Evolutionary conservation across 2,113 vertebrate genomes (phyloP).

Genomic region (Arizona elegans): DNA sequence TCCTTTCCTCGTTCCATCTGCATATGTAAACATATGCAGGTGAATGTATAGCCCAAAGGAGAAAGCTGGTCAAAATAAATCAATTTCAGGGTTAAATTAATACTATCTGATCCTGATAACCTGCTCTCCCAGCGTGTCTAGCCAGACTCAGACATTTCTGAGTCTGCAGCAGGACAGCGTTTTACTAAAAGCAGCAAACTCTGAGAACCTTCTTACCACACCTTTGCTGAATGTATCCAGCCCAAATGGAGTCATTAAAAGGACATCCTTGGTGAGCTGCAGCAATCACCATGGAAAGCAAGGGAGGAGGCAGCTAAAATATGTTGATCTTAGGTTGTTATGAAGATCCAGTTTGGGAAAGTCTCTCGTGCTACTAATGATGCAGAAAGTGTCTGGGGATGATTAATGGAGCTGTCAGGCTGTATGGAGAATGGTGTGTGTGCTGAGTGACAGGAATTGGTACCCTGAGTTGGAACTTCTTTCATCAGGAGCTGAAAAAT

Average conservation of each 20-base stretch:
- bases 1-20: background rate
- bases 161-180: background rate
- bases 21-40: background rate
- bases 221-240: background rate
- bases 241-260: background rate
- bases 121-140: background rate
- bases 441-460: constrained; percentile 9
- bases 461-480: background rate
- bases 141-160: background rate
- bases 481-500: background rate
- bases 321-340: background rate
- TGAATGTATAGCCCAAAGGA: background rate
- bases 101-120: background rate
- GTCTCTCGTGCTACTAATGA: background rate
- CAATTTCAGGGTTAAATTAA: background rate
- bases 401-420: constrained; percentile 28
- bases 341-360: background rate
- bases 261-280: background rate
- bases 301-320: background rate
- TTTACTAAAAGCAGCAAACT: background rate
- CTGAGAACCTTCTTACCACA: background rate
- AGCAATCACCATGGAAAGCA: background rate
- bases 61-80: background rate
- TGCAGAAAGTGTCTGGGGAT: constrained; percentile 7
- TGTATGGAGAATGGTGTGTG: background rate